Evolutionary conservation across 2,113 vertebrate species (phyloP).

Genomic region (Madoqua kirkii): DNA sequence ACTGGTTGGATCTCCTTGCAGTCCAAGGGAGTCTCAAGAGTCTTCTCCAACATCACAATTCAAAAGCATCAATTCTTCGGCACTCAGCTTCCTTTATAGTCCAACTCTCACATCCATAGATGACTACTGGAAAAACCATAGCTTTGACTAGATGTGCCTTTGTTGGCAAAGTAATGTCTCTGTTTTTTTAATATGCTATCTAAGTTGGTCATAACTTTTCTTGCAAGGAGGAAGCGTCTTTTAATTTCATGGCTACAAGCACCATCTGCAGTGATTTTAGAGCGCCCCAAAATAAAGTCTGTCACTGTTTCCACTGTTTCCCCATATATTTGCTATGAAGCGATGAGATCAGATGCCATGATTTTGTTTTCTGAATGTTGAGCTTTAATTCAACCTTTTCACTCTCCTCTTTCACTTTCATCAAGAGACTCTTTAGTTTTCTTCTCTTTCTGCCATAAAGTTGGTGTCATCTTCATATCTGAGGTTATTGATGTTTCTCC

Average conservation of each 20-base stretch:
- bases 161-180: not conserved
- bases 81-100: not conserved
- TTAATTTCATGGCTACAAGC: not conserved
- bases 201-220: not conserved
- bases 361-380: not conserved
- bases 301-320: not conserved
- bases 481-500: not conserved
- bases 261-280: not conserved
- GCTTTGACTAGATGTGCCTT: not conserved
- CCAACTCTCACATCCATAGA: not conserved
- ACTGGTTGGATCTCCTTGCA: not conserved
- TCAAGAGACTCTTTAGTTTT: not conserved
- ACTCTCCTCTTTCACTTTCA: not conserved
- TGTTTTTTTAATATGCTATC: not conserved
- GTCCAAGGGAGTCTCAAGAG: not conserved
- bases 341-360: not conserved
- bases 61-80: not conserved
- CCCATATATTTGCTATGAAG: not conserved
- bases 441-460: not conserved
- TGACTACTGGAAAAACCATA: not conserved
- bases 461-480: not conserved
- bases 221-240: not conserved
- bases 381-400: not conserved
- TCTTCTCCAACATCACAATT: not conserved
- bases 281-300: not conserved